Percentiles rank a stretch among this genome's conserved stretches.
phyloP scores from a whole-genome alignment of 1,140 invertebrate species.

The Andricus grossulariae region DNA sequence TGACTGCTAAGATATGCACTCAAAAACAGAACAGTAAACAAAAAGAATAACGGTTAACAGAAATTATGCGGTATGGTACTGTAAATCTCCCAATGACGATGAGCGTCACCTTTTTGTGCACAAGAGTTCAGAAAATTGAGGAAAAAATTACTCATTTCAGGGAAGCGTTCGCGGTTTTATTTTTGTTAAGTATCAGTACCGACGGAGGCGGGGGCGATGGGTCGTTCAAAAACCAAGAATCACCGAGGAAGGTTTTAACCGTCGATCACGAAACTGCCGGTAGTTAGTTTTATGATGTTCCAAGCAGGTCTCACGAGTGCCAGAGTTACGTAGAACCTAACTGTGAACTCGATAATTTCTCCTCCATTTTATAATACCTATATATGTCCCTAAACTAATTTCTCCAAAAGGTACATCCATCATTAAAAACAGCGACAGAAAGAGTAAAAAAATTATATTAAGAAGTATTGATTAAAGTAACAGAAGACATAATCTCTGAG shows the following conservation, averaged over 20 bases:
- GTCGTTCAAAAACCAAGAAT: conserved; percentile 28
- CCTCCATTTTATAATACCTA: conserved; percentile 1
- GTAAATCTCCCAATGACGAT: neutral
- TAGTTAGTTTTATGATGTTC: conserved; percentile 29
- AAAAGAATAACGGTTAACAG: neutral
- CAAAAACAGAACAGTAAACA: neutral
- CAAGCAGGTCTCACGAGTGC: conserved; percentile 20
- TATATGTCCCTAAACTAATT: neutral
- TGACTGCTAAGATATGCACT: too few species aligned
- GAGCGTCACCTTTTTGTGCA: neutral
- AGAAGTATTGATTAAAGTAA: too few species aligned
- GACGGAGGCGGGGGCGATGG: conserved; percentile 11
- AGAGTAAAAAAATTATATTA: too few species aligned
- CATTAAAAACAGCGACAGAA: too few species aligned
- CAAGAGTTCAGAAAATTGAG: neutral
- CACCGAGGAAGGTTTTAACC: conserved; percentile 20
- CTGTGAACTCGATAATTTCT: conserved; percentile 12
- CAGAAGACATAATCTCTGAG: too few species aligned
- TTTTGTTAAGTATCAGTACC: neutral
- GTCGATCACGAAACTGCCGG: conserved; percentile 25
- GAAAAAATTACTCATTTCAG: neutral
- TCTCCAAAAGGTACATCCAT: neutral
- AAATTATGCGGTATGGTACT: neutral
- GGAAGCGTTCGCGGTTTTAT: conserved; percentile 14
- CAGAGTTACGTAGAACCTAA: conserved; percentile 17